Percentiles rank a stretch among this genome's conserved stretches.
Evolutionary conservation across 2,113 vertebrate species (phyloP).

Genomic region (Choloepus hoffmanni): DNA sequence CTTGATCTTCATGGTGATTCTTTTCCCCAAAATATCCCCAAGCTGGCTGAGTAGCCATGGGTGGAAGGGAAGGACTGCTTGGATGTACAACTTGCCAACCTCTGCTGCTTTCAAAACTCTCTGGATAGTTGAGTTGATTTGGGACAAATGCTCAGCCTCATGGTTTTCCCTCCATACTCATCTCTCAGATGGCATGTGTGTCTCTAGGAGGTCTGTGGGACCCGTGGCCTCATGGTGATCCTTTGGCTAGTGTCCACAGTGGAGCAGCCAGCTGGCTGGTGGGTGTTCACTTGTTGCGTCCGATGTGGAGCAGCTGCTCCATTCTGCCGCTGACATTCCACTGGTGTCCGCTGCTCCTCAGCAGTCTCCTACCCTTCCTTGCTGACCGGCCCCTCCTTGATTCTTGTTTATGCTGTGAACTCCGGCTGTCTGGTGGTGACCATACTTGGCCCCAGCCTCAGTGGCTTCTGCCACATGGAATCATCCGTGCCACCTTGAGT

Average conservation of each 20-base stretch:
- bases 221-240: neutral
- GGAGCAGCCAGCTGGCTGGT: fast-evolving
- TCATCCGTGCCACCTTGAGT: neutral
- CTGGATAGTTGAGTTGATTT: neutral
- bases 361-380: neutral
- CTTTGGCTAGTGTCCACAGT: neutral
- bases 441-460: neutral
- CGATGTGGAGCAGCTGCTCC: neutral
- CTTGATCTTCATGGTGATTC: neutral
- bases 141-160: neutral
- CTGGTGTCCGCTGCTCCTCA: neutral
- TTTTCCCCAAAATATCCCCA: neutral
- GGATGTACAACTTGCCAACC: neutral
- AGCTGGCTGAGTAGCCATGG: neutral
- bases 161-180: neutral
- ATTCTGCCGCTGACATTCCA: neutral
- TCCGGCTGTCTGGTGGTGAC: neutral
- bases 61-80: neutral
- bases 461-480: neutral
- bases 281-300: neutral
- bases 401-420: neutral
- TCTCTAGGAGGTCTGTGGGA: neutral
- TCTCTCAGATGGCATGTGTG: neutral
- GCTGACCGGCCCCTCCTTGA: neutral
- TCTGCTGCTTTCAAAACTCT: neutral